Percentiles rank a stretch among this genome's conserved stretches.
These are phyloP conservation scores for Cinclus cinclus DNA, from an alignment of 2,113 vertebrate species.

Conservation along the genomic window DNA sequence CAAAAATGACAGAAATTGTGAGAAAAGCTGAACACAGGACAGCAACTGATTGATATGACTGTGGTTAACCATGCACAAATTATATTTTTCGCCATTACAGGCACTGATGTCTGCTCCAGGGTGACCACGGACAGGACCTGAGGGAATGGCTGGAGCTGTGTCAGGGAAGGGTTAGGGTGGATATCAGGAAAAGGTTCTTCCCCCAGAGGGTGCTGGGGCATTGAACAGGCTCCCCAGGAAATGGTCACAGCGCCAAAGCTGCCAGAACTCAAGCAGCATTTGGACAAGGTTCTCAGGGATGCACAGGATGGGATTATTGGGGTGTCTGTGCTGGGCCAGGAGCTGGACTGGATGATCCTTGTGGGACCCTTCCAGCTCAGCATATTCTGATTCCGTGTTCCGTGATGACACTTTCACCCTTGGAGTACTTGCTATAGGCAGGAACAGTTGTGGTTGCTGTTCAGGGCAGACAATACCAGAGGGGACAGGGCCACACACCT, in stretches of 20 bases:
- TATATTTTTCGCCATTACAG: neutral
- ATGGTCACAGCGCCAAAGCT: neutral
- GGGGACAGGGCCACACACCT: neutral
- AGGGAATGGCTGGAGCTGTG: neutral
- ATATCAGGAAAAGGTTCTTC: neutral
- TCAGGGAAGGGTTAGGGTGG: fast-evolving
- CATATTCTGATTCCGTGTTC: neutral
- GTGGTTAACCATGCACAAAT: neutral
- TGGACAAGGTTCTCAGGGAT: fast-evolving
- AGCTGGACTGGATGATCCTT: neutral
- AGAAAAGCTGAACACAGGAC: neutral
- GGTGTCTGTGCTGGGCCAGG: neutral
- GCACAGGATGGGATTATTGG: neutral
- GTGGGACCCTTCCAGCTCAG: neutral
- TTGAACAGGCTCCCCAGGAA: neutral
- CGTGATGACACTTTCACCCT: neutral
- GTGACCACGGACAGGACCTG: neutral
- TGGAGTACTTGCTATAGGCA: neutral
- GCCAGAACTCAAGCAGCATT: fast-evolving
- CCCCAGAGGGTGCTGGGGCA: neutral
- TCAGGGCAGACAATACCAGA: neutral
- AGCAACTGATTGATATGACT: neutral
- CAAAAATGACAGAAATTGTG: neutral
- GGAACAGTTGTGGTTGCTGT: neutral
- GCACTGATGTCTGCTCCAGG: neutral